A percentile compares a stretch with the other conserved stretches of the same genome.
phyloP scores from a whole-genome alignment of 2,888 invertebrate genomes.

The Junonia oenone region DNA sequence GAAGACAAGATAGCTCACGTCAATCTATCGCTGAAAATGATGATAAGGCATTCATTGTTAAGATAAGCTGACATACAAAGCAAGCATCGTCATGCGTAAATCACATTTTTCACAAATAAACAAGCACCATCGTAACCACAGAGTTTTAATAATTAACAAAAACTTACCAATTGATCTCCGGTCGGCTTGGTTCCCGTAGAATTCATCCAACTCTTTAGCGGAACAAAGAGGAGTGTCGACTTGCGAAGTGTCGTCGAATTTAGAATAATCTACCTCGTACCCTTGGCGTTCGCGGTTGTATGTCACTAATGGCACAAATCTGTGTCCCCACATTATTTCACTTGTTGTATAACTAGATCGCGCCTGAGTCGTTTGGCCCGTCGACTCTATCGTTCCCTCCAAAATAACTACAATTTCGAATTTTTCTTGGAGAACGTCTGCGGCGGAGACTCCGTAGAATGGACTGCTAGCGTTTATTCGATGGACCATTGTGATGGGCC shows the following conservation, averaged over 20 bases:
- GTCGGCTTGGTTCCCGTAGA: constrained; percentile 80
- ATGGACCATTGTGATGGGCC: constrained; percentile 95
- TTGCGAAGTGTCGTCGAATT: constrained; percentile 88
- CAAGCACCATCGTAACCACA: constrained; percentile 32
- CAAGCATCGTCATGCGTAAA: constrained; percentile 12
- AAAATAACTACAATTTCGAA: constrained; percentile 91
- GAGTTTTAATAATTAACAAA: constrained; percentile 28
- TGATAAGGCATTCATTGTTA: constrained; percentile 17
- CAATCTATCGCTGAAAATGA: constrained; percentile 17
- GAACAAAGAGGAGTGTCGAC: constrained; percentile 90
- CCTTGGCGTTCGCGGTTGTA: constrained; percentile 87
- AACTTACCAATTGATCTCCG: constrained; percentile 78
- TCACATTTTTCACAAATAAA: constrained; percentile 15
- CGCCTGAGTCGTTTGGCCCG: constrained; percentile 86
- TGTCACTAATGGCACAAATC: constrained; percentile 85
- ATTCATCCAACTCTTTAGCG: constrained; percentile 82
- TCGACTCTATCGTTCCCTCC: constrained; percentile 90
- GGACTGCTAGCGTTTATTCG: constrained; percentile 90
- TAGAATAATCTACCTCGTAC: constrained; percentile 89
- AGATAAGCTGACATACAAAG: constrained; percentile 26
- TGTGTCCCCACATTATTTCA: constrained; percentile 90
- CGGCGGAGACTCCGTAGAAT: constrained; percentile 90
- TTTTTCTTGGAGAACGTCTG: constrained; percentile 88
- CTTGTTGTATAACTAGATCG: constrained; percentile 87
- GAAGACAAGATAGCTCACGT: neutral